Evolutionary conservation across 2,888 invertebrate species (phyloP).

Genomic region (Pharmacophagus antenor): DNA sequence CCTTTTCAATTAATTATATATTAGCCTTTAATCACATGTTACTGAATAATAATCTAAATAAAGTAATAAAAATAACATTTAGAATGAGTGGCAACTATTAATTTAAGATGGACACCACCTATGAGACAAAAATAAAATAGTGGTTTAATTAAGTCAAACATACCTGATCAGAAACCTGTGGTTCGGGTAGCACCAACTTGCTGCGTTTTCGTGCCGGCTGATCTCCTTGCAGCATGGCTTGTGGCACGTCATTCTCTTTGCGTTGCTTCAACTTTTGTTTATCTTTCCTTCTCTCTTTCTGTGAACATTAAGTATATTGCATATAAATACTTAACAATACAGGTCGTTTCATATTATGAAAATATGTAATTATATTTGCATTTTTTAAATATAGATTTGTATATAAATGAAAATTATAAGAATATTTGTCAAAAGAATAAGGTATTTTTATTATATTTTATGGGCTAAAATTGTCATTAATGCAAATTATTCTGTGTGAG

Average conservation of each 20-base stretch:
- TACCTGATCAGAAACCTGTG: slow-evolving; percentile 96
- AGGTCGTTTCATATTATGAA: not conserved
- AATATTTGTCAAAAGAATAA: no score
- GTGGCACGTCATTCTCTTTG: slow-evolving; percentile 97
- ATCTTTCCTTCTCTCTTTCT: slow-evolving; percentile 95
- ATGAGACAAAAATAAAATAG: not conserved
- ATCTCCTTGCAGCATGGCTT: slow-evolving; percentile 91
- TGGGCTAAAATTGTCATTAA: no score
- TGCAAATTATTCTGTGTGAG: no score
- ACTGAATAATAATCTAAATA: no score
- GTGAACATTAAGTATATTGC: slow-evolving; percentile 32
- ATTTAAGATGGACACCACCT: no score
- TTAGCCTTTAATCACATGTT: no score
- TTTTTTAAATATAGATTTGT: no score
- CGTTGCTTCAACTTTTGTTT: slow-evolving; percentile 96
- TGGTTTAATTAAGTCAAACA: not conserved
- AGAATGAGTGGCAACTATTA: no score
- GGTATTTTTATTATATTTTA: no score
- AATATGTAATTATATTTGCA: not conserved
- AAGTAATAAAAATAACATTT: no score
- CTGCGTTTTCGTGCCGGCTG: slow-evolving; percentile 96
- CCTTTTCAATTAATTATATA: no score
- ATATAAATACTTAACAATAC: not conserved
- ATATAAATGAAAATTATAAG: no score
- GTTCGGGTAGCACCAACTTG: slow-evolving; percentile 96